Base-by-base conservation (phyloP, 1,140 invertebrate genomes). In the Leptopilina boulardi region DNA sequence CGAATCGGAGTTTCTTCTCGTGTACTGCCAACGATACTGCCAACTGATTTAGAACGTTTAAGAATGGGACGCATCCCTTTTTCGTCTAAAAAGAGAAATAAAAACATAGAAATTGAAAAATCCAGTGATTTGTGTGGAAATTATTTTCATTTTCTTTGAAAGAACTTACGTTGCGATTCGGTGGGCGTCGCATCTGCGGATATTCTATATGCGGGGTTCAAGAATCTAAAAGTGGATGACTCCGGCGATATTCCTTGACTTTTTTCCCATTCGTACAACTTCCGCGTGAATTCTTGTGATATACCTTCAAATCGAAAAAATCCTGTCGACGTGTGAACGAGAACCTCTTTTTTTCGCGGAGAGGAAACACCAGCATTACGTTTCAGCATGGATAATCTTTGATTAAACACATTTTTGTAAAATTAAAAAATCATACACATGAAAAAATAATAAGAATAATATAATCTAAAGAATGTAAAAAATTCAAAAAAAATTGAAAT, bases 191-290 rank as follows among this genome's bases (percentile, higher is more conserved):
- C 41, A 34, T 47, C 73, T 1, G 59, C 3, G 38, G 75, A 74
- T 0, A 79, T 74, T 18, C 44, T 75, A 6, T 82, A 84, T 30
- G 75, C 71, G 0, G 93, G 93, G 83, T 94, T 93, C 0, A 97
- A 89, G 0, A 97, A 86, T 0, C 95, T 94, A 77, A 96, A 96
- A 0, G 96, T 97, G 0, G 96, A 97, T 0, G 94, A 93, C 88
- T 96, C 96, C 0, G 95, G 96, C 0, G 93, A 94, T 71, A 96
- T 96, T 3, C 96, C 96, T 70, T 94, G 91, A 34, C 95, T 94
- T 78, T 96, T 96, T 87, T 98, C 97, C 97, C 97, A 98, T 87
- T 98, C 96, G 87, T 97, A 96, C 0, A 98, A 91, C 86, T 97
- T 97, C 44, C 95, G 94, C 0, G 96, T 97, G 86, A 97, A 98